Evolutionary conservation across 1,140 invertebrate species (phyloP).

Genomic region (Heliconius congener): DNA sequence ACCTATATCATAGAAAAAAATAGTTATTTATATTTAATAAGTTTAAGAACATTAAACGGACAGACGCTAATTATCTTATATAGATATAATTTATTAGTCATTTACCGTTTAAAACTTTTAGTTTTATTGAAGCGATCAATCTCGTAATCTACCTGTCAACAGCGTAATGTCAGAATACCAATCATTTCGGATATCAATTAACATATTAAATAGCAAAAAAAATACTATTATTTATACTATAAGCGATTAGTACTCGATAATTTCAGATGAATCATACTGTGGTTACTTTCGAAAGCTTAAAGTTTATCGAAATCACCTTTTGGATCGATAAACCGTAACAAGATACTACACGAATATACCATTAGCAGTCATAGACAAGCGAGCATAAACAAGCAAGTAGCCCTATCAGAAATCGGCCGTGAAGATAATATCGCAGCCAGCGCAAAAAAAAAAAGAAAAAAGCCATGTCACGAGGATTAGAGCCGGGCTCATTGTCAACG

Average conservation of each 20-base stretch:
- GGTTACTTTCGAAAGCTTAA: constrained; percentile 39
- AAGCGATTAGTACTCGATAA: constrained; percentile 26
- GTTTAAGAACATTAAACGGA: not conserved
- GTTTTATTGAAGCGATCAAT: constrained; percentile 21
- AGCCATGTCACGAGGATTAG: constrained; percentile 75
- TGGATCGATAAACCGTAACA: constrained; percentile 59
- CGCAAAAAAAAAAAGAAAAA: constrained; percentile 58
- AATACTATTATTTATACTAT: constrained; percentile 14
- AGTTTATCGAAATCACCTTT: constrained; percentile 48
- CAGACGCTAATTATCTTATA: constrained; percentile 10
- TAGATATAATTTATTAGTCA: constrained; percentile 14
- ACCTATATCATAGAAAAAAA: not conserved
- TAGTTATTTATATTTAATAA: not conserved
- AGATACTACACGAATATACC: constrained; percentile 71
- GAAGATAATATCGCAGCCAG: constrained; percentile 65
- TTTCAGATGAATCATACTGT: constrained; percentile 24
- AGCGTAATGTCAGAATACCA: constrained; percentile 12
- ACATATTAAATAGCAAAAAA: constrained; percentile 21
- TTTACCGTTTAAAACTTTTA: constrained; percentile 15
- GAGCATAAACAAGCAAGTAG: constrained; percentile 71
- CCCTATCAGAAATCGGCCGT: constrained; percentile 70
- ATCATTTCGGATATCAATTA: constrained; percentile 12
- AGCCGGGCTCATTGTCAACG: constrained; percentile 67
- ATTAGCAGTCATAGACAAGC: constrained; percentile 73
- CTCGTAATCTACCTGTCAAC: constrained; percentile 24